Base-by-base conservation (phyloP, 2,797 vertebrate species). In the Artibeus jamaicensis region DNA sequence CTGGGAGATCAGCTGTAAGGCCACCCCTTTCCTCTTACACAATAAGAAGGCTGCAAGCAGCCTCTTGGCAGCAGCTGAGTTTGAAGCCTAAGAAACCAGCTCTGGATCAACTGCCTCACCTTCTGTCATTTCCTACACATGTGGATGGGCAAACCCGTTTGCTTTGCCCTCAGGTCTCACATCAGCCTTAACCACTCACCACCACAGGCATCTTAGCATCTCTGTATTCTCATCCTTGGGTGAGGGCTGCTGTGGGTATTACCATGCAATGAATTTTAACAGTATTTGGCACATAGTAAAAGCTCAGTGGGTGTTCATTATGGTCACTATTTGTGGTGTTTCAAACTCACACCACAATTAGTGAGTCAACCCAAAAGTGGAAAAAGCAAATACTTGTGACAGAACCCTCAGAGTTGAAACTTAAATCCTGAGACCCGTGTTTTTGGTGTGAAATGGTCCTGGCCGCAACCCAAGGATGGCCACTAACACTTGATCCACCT, bases 401-500 rank as follows among this genome's bases (percentile, higher is more conserved):
- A 57, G 46, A 85, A 44, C 4, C 62, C 62, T 37, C n/a, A 18
- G n/a, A 21, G 81, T 6, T 14, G 46, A 5, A 24, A 2, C 42
- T 32, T 34, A 12, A 73, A 26, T 34, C 76, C 1, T 4, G 22
- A 78, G 46, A 55, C 12, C 3, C 1, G 5, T 26, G 57, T 6
- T 78, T 65, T 62, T 46, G 12, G 10, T 3, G 2, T 2, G 26
- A 34, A n/a, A n/a, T 6, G 3, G 55, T 12, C 21, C 7, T 10
- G 42, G 2, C 8, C 3, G 15, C 62, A 0, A 7, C 0, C 2
- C 3, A 9, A n/a, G 22, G 24, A 3, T 12, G 2, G 11, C 0
- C 0, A 29, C 57, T 76, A 12, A 37, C 2, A 9, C 50, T 34
- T 3, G 6, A 21, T 5, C 32, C 26, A 4, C 67, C 48, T 24